Evolutionary conservation across 2,113 vertebrate species (phyloP).

Genomic region (Cyanistes caeruleus): DNA sequence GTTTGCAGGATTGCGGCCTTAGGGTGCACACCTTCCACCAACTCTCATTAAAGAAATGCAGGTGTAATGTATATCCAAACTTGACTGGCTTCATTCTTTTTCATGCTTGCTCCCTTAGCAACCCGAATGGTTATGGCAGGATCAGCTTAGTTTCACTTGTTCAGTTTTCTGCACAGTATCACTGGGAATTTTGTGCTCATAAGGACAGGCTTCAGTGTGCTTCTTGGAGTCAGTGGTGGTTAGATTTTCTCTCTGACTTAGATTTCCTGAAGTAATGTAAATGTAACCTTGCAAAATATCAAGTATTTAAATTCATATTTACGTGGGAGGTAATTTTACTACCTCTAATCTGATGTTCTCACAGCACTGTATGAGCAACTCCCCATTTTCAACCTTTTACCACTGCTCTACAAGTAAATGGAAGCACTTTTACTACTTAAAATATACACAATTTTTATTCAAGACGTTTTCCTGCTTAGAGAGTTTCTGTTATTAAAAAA

Average conservation of each 20-base stretch:
- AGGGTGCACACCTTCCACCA: slow-evolving; percentile 60
- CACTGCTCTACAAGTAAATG: slow-evolving; percentile 41
- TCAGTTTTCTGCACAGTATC: not conserved
- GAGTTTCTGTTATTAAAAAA: slow-evolving; percentile 61
- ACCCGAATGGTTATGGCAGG: slow-evolving; percentile 15
- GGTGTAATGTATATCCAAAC: slow-evolving; percentile 49
- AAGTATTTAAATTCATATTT: slow-evolving; percentile 62
- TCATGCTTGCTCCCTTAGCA: slow-evolving; percentile 18
- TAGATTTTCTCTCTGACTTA: slow-evolving; percentile 21
- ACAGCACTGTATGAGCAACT: slow-evolving; percentile 40
- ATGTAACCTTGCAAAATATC: slow-evolving; percentile 60
- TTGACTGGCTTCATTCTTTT: slow-evolving; percentile 64
- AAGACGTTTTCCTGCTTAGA: slow-evolving; percentile 38
- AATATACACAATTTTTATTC: slow-evolving; percentile 49
- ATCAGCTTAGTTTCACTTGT: slow-evolving; percentile 22
- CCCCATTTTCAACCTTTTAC: slow-evolving; percentile 48
- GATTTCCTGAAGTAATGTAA: slow-evolving; percentile 60
- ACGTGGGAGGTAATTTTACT: slow-evolving; percentile 53
- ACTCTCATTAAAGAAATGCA: slow-evolving; percentile 53
- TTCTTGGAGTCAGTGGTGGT: not conserved
- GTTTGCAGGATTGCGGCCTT: slow-evolving; percentile 16
- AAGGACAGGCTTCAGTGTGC: not conserved
- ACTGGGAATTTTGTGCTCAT: not conserved
- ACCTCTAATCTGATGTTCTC: slow-evolving; percentile 67
- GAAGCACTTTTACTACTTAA: slow-evolving; percentile 34